Evolutionary conservation across 2,888 invertebrate genomes (phyloP), one percentile per base, ranked within the genome.

Genomic region (Leptinotarsa tumamoca): DNA sequence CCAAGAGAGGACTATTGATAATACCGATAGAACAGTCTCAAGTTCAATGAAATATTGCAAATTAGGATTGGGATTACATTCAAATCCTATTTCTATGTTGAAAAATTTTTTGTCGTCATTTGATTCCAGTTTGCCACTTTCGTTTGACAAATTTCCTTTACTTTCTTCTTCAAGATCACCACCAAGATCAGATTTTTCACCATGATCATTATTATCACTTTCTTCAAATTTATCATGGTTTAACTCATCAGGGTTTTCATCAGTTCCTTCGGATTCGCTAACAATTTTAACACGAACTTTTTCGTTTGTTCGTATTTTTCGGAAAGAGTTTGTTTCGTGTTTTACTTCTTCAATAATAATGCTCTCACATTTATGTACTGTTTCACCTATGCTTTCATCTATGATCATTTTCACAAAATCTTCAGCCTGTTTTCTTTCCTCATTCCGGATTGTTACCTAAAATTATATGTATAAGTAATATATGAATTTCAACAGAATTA

Each of bases 1-100:
- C 63, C 63, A 63, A 17, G 63, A 63, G n/a, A 63, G 43, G n/a
- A 43, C n/a, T 33, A 83, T 84, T 13, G 81, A 82, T 49, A 87
- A 71, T 23, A 87, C 84, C n/a, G 82, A 83, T 10, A 86, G 61
- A 15, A 88, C 52, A 1, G 81, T 79, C 18, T 88, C 86, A 18
- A 86, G 84, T 15, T 82, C 80, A 66, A 88, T 74, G 33, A 85
- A 85, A 77, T 87, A 85, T 13, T 79, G 78, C 23, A 83, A 75
- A 52, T 78, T 69, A 4, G 80, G 79, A 54, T 67, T 74, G 23
- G 18, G 58, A 33, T 68, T 69, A 14, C 18, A 50, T 71, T 78
- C 68, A 68, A 63, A 79, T 10, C 79, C 81, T 54, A 82, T 79
- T 33, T 79, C 78, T 2, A 81, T 68, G 67, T 83, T 83, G 0